Base-by-base conservation (phyloP, 2,888 invertebrate species). In the Drosophila prostipennis region DNA sequence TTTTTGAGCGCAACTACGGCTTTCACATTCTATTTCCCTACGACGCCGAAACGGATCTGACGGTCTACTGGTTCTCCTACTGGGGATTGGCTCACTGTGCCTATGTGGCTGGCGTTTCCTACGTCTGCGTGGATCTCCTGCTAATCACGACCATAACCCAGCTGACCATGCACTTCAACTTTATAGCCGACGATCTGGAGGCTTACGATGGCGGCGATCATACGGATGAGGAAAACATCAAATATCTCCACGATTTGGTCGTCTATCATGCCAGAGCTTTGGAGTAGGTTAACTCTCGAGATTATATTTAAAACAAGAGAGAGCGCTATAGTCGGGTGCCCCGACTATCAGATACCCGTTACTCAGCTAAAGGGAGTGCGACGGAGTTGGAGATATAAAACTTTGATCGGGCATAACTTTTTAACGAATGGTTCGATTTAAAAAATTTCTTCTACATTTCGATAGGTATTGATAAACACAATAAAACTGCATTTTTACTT, bases 41-140 rank as follows among this genome's bases (percentile, higher is more conserved):
- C 42, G 80, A 88, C n/a, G 65, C 77, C 0, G 64, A 76, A 14
- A 76, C 69, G 13, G 73, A 76, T 34, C 42, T 83, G 8, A 61
- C 77, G 2, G 63, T 89, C 34, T 89, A 89, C 37, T 89, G 85
- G 76, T 10, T 77, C 29, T 76, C 84, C 2, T 89, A 88, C 48
- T 71, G 76, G 65, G 69, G 78, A 2, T 46, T 90, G 36, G 77
- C 80, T 1, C 86, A 88, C 32, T 89, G 79, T 13, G 80, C 84
- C 58, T 80, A 88, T 32, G 76, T 90, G 4, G 84, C 90, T 3
- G 90, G 89, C 1, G 81, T 90, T 0, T 82, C 80, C 4, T 87
- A 88, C 57, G 76, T 89, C 2, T 86, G 86, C 2, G 90, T 89
- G 10, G 90, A 90, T 71, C 74, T 90, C 0, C 7, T 90, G 26